These are phyloP conservation scores for Lepus oiostolus DNA, from an alignment of 2,797 vertebrate genomes.

Conservation along the genomic window DNA sequence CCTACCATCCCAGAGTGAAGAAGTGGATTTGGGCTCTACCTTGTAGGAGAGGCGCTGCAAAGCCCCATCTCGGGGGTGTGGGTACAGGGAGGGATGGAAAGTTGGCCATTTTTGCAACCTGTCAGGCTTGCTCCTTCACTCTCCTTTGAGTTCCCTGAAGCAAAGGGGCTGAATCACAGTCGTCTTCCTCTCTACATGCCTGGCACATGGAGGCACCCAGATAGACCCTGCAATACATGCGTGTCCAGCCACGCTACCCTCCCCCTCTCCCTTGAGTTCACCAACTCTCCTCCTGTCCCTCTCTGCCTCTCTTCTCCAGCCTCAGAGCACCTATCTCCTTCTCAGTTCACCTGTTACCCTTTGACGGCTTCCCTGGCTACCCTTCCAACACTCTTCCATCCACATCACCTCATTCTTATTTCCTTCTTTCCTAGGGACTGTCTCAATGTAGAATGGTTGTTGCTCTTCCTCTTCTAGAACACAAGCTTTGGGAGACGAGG, in stretches of 20 bases:
- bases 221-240: not conserved
- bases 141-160: not conserved
- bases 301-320: not conserved
- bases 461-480: not conserved
- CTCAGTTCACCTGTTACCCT: not conserved
- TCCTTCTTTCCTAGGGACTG: not conserved
- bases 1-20: not conserved
- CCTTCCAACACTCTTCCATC: not conserved
- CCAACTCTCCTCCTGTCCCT: not conserved
- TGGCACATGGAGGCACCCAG: fast-evolving
- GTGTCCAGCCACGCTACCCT: not conserved
- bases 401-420: no score
- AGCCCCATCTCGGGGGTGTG: not conserved
- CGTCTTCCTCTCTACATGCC: fast-evolving
- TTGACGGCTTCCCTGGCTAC: not conserved
- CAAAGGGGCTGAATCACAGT: no score
- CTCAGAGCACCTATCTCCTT: no score
- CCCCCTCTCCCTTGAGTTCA: not conserved
- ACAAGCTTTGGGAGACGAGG: not conserved
- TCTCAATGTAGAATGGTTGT: not conserved
- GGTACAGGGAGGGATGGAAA: not conserved
- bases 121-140: fast-evolving
- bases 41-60: not conserved
- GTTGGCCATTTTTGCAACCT: not conserved
- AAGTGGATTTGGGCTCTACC: not conserved